Evolutionary conservation across 2,797 vertebrate genomes (phyloP).

Genomic region (Odontamblyopus rebecca): DNA sequence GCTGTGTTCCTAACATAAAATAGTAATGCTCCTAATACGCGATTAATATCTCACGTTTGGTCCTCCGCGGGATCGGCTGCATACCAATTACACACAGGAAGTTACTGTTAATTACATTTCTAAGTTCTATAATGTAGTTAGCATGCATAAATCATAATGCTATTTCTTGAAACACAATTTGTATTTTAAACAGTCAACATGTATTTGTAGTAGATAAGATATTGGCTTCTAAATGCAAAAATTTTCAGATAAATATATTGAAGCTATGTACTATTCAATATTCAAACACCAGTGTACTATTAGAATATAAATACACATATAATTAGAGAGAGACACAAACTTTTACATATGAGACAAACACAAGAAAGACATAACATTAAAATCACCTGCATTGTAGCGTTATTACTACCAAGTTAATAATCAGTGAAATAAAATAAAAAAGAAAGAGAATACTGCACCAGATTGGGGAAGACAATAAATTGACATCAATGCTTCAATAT

Average conservation of each 20-base stretch:
- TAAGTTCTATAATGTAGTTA: slow-evolving; percentile 77
- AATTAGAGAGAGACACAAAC: slow-evolving; percentile 24
- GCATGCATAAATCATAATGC: slow-evolving; percentile 77
- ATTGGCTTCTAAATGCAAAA: slow-evolving; percentile 39
- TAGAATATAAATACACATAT: slow-evolving; percentile 28
- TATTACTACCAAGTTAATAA: background rate
- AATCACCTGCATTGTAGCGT: background rate
- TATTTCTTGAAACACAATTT: slow-evolving; percentile 72
- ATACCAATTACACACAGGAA: slow-evolving; percentile 70
- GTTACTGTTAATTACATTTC: slow-evolving; percentile 77
- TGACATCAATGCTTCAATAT: background rate
- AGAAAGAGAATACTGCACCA: background rate
- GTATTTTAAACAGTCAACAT: slow-evolving; percentile 67
- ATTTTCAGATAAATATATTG: slow-evolving; percentile 48
- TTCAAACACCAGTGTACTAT: slow-evolving; percentile 39
- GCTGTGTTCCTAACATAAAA: slow-evolving; percentile 76
- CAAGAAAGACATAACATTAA: background rate
- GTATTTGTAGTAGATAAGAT: slow-evolving; percentile 67
- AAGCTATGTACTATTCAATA: slow-evolving; percentile 40
- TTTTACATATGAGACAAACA: slow-evolving; percentile 15
- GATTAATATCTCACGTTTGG: slow-evolving; percentile 68
- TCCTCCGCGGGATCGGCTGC: slow-evolving; percentile 72
- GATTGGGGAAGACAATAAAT: background rate
- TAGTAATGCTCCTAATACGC: slow-evolving; percentile 72
- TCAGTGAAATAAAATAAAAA: background rate